Percentiles rank a stretch among this genome's conserved stretches.
Evolutionary conservation across 2,113 vertebrate species (phyloP).

Genomic region (Cercocebus atys): DNA sequence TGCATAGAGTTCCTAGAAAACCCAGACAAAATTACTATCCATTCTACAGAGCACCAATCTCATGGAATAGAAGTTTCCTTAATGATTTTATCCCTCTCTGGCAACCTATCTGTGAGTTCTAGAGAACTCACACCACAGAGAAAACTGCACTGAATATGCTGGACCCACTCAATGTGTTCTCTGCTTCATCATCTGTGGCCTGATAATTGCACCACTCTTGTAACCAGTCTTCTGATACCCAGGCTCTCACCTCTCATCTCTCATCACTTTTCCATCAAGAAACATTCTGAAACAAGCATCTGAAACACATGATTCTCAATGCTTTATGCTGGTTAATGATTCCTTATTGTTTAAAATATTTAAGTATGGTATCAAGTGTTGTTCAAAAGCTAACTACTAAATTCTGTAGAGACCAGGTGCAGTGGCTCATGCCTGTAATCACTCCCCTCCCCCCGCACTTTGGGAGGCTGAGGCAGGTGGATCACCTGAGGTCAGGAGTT

Average conservation of each 20-base stretch:
- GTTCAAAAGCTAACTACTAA: neutral
- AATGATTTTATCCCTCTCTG: neutral
- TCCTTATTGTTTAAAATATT: neutral
- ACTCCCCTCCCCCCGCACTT: fast-evolving
- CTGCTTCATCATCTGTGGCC: neutral
- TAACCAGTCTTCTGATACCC: neutral
- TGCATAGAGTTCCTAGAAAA: neutral
- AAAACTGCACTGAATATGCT: neutral
- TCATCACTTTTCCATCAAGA: neutral
- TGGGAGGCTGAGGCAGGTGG: too few species aligned
- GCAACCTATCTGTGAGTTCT: neutral
- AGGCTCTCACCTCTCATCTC: neutral
- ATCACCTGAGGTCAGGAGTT: too few species aligned
- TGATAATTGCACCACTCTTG: neutral
- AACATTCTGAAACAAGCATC: neutral
- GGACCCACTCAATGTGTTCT: neutral
- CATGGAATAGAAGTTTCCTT: neutral
- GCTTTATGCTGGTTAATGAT: neutral
- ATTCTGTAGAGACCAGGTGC: neutral
- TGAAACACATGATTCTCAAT: neutral
- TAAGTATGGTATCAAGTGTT: neutral
- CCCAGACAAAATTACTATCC: neutral
- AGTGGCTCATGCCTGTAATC: too few species aligned
- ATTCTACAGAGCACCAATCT: neutral
- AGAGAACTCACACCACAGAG: neutral